A percentile compares a stretch with the other conserved stretches of the same genome.
Conservation (phyloP, 1,140 invertebrate genomes). For the Temnothorax curvispinosus region DNA sequence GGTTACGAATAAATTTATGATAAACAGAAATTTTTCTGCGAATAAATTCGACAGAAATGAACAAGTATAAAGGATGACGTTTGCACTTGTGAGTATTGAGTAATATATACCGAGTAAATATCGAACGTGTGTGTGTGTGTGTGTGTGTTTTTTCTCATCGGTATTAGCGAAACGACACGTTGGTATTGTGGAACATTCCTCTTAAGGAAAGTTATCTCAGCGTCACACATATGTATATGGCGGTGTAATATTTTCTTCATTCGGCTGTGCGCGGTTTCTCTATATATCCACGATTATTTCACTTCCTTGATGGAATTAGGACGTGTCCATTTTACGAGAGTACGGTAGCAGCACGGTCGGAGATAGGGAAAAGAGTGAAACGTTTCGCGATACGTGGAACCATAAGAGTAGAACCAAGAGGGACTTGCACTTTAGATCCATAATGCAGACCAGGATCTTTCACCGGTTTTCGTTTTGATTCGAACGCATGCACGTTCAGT, state of each 20-base stretch:
- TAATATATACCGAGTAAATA: too few species aligned
- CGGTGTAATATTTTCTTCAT: not conserved
- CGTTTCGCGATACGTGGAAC: constrained; percentile 60
- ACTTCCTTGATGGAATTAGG: constrained; percentile 25
- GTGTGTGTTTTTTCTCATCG: too few species aligned
- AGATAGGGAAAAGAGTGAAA: constrained; percentile 51
- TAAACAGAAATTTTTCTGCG: not conserved
- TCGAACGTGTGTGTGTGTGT: too few species aligned
- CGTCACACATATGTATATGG: not conserved
- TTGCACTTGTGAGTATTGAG: not conserved
- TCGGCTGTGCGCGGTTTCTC: not conserved
- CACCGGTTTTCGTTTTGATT: constrained; percentile 52
- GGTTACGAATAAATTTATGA: not conserved
- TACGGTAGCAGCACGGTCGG: constrained; percentile 20
- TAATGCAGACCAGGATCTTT: constrained; percentile 52
- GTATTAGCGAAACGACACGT: constrained; percentile 1
- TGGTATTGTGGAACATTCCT: not conserved
- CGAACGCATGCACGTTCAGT: constrained; percentile 38
- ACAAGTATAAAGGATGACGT: not conserved
- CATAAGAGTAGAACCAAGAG: constrained; percentile 61
- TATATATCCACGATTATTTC: constrained; percentile 1
- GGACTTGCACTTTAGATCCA: constrained; percentile 69
- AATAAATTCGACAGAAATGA: not conserved
- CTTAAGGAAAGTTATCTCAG: not conserved
- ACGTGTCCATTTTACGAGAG: constrained; percentile 21